Evolutionary conservation across 2,888 invertebrate species (phyloP).

Genomic region (Macrophya alboannulata): DNA sequence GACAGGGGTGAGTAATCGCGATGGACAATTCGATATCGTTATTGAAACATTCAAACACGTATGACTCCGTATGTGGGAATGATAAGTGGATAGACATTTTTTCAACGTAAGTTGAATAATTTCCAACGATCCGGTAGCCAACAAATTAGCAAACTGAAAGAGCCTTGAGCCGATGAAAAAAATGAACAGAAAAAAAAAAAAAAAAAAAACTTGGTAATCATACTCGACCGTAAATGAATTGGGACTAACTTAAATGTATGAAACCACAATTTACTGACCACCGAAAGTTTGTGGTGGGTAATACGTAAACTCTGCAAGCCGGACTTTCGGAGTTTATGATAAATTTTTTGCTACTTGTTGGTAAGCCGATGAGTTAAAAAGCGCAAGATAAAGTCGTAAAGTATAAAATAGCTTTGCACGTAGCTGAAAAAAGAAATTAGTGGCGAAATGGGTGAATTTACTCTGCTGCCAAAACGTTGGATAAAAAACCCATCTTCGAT

Average conservation of each 20-base stretch:
- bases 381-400: not conserved
- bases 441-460: not conserved
- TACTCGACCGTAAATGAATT: not conserved
- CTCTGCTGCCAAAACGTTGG: not conserved
- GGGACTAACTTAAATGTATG: not conserved
- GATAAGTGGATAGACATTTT: not conserved
- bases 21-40: not conserved
- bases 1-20: not conserved
- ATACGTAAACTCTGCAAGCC: not conserved
- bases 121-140: not conserved
- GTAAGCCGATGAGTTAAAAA: constrained; percentile 1
- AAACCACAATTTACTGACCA: constrained; percentile 5
- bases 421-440: not conserved
- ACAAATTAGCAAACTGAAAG: not conserved
- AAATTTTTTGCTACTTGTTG: not conserved
- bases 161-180: not conserved
- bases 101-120: not conserved
- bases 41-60: not conserved
- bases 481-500: not conserved
- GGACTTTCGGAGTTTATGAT: not conserved
- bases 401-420: not conserved
- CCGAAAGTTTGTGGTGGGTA: constrained; percentile 11
- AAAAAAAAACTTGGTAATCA: not conserved
- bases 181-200: not conserved
- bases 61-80: not conserved